phyloP scores from a whole-genome alignment of 64 coral and sea anemone genomes.

The Pocillopora verrucosa region DNA sequence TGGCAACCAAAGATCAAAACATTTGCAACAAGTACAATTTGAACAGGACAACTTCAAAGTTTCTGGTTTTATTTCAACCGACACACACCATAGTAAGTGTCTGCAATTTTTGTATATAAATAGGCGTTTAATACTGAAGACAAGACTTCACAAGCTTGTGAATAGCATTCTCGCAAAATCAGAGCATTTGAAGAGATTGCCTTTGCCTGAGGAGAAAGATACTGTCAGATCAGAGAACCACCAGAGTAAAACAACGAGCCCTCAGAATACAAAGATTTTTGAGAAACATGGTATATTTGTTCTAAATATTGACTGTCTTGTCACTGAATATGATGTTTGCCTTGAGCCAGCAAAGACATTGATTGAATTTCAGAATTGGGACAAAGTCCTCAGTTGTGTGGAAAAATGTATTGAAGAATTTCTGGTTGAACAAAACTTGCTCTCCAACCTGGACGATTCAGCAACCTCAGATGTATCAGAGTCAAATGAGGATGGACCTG shows the following conservation, averaged over 20 bases:
- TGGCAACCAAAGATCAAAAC: conserved; percentile 83
- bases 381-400: conserved; percentile 60
- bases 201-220: neutral
- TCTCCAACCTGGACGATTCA: conserved; percentile 14
- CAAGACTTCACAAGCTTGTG: conserved; percentile 87
- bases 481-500: conserved; percentile 3
- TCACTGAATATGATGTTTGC: conserved; percentile 81
- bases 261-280: conserved; percentile 1
- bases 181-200: conserved; percentile 37
- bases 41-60: conserved; percentile 55
- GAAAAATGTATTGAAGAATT: conserved; percentile 76
- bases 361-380: conserved; percentile 95
- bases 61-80: conserved; percentile 65
- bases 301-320: conserved; percentile 73
- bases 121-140: conserved; percentile 79
- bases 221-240: neutral
- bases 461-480: conserved; percentile 7
- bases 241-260: conserved; percentile 25
- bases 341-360: conserved; percentile 92
- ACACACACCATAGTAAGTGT: conserved; percentile 70
- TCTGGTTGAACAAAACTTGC: conserved; percentile 45
- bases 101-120: conserved; percentile 94
- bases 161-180: conserved; percentile 73
- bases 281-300: conserved; percentile 84
- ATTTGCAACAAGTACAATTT: conserved; percentile 51